Evolutionary conservation across 35 echinoderm and acorn worm species (phyloP).

Genomic region (Lytechinus variegatus): DNA sequence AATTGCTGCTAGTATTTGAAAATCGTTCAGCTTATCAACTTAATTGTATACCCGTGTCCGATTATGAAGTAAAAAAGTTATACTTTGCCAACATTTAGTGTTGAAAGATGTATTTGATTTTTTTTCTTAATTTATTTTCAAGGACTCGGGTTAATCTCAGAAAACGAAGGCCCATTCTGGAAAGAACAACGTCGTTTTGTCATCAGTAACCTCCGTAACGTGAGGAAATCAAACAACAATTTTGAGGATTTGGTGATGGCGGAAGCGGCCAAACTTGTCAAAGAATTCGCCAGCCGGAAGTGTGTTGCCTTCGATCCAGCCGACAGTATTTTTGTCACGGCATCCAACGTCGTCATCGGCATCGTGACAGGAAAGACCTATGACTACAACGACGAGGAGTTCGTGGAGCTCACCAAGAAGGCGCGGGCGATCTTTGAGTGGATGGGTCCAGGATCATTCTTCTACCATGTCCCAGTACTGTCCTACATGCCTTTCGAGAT

Average conservation of each 20-base stretch:
- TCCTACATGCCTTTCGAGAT: neutral
- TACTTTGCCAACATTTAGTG: too few relatives aligned
- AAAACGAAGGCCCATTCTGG: slow-evolving; percentile 8
- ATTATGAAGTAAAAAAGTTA: too few relatives aligned
- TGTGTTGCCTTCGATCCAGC: neutral
- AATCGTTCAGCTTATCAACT: too few relatives aligned
- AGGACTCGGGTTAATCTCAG: slow-evolving; percentile 8
- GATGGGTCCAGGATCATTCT: slow-evolving; percentile 17
- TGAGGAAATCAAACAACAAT: neutral
- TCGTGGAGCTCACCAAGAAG: neutral
- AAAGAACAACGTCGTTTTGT: slow-evolving; percentile 33
- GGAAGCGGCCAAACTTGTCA: neutral
- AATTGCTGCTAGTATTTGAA: too few relatives aligned
- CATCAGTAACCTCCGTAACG: neutral
- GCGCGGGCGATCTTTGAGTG: neutral
- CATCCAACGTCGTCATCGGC: neutral
- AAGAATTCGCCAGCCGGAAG: neutral
- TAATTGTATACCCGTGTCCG: too few relatives aligned
- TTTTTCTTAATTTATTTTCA: neutral
- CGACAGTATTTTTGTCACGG: neutral
- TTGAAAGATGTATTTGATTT: neutral
- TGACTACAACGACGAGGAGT: slow-evolving; percentile 45
- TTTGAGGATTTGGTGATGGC: slow-evolving; percentile 13
- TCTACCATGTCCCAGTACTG: slow-evolving; percentile 22
- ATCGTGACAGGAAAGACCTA: slow-evolving; percentile 38